These are phyloP conservation scores for Gallinago stenura DNA, from an alignment of 2,797 vertebrate genomes.

Conservation along the genomic window DNA sequence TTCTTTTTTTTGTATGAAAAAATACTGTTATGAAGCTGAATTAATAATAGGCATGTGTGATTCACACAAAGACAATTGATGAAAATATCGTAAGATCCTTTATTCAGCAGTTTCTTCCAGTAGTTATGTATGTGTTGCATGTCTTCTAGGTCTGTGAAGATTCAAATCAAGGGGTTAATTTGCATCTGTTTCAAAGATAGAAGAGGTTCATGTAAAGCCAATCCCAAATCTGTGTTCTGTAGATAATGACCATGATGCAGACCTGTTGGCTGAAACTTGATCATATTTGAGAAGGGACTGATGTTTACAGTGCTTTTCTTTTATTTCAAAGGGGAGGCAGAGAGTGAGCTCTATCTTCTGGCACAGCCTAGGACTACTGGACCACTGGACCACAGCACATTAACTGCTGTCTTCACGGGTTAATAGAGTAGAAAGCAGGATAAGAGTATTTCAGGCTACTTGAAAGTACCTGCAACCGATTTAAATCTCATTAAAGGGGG, in stretches of 20 bases:
- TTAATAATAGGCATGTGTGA: background rate
- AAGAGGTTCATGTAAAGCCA: background rate
- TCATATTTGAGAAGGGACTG: background rate
- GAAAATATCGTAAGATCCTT: background rate
- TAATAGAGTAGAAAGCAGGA: background rate
- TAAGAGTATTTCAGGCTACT: background rate
- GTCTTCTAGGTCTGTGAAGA: background rate
- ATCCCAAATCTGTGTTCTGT: background rate
- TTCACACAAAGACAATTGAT: background rate
- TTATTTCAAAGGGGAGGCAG: background rate
- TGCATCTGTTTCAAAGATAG: background rate
- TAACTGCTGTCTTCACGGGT: background rate
- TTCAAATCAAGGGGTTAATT: background rate
- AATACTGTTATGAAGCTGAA: background rate
- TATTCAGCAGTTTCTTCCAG: background rate
- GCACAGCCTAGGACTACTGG: background rate
- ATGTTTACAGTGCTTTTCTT: background rate
- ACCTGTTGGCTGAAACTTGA: background rate
- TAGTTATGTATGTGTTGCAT: background rate
- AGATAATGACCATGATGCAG: background rate
- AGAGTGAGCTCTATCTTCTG: accelerated
- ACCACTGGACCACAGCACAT: background rate
- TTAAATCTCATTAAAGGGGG: background rate
- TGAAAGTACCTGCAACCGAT: background rate
- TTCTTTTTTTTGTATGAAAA: background rate